phyloP scores from a whole-genome alignment of 2,113 vertebrate species.

The Phyllostomus discolor region DNA sequence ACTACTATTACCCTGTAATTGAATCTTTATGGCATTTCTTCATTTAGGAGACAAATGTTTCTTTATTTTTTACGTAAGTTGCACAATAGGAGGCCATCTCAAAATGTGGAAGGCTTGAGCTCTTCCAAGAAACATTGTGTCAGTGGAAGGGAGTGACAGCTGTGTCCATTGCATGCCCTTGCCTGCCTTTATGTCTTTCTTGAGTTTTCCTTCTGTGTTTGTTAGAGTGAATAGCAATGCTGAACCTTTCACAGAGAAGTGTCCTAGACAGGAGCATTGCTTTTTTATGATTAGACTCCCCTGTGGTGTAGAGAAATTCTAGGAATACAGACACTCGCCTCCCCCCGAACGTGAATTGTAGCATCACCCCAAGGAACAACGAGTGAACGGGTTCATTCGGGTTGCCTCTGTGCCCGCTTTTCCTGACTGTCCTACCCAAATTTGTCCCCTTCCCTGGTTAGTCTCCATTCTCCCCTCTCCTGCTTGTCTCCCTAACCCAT shows the following conservation, averaged over 20 bases:
- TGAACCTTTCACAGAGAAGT: neutral
- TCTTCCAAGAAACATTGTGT: neutral
- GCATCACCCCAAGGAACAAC: neutral
- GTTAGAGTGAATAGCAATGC: neutral
- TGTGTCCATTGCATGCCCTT: neutral
- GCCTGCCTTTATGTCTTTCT: neutral
- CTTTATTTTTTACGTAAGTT: neutral
- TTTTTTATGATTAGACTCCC: neutral
- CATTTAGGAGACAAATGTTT: neutral
- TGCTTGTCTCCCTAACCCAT: neutral
- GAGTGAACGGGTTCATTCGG: fast-evolving
- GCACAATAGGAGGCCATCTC: neutral
- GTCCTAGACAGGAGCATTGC: neutral
- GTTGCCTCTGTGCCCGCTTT: neutral
- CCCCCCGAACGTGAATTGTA: neutral
- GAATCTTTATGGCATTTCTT: neutral
- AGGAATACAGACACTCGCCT: neutral
- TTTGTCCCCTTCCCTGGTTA: neutral
- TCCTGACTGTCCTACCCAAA: neutral
- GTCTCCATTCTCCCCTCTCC: neutral
- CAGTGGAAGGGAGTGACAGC: neutral
- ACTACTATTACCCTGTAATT: neutral
- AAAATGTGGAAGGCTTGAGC: neutral
- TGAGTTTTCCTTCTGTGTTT: neutral
- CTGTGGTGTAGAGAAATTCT: neutral